Conservation (phyloP, 92 coral and sea anemone genomes). For the Zoanthus solanderi region DNA sequence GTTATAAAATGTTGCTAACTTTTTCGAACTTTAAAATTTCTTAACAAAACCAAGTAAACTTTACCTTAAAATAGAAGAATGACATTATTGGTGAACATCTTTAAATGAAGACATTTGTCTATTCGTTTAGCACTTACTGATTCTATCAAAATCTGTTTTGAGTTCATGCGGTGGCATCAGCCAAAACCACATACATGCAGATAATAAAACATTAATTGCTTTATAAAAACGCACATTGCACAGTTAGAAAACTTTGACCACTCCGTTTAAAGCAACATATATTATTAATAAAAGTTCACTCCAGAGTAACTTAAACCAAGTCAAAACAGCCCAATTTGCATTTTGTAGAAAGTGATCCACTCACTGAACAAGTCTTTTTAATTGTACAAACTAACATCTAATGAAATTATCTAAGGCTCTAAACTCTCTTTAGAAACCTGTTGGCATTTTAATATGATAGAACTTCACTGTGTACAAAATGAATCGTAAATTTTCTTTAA, state of each 20-base stretch:
- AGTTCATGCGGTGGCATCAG: not conserved
- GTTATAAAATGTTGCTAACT: constrained; percentile 15
- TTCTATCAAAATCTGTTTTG: not conserved
- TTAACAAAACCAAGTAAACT: not conserved
- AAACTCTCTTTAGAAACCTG: not conserved
- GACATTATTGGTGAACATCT: not conserved
- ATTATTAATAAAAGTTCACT: not conserved
- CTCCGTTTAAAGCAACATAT: not conserved
- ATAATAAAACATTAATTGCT: constrained; percentile 5
- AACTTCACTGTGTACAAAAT: not conserved
- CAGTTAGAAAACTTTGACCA: not conserved
- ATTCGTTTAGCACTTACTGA: not conserved
- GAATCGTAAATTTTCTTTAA: not conserved
- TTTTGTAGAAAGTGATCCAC: not conserved
- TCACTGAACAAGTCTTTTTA: not conserved
- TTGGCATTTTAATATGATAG: not conserved
- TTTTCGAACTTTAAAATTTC: not conserved
- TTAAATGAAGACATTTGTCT: not conserved
- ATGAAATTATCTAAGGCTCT: not conserved
- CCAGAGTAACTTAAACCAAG: not conserved
- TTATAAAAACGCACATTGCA: not conserved
- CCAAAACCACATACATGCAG: not conserved
- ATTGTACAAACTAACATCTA: not conserved
- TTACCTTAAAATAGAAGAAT: not conserved
- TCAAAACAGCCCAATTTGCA: not conserved